Percentiles rank a stretch among this genome's conserved stretches.
Evolutionary conservation across 2,797 vertebrate genomes (phyloP).

Genomic region (Erethizon dorsatum): DNA sequence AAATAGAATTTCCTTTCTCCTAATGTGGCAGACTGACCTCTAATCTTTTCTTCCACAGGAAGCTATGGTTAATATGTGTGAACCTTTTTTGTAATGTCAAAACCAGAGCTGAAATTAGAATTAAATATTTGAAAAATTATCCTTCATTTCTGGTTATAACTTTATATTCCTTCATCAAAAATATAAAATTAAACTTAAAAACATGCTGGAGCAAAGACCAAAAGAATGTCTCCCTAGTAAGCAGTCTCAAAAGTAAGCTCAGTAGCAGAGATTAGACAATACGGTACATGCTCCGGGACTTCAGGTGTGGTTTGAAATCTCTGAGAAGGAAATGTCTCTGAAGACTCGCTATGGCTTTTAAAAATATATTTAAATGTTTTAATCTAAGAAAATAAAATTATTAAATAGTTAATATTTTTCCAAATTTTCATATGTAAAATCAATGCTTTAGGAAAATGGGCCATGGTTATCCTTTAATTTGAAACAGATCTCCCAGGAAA

Average conservation of each 20-base stretch:
- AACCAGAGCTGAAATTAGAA: conserved; percentile 17
- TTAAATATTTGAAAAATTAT: not conserved
- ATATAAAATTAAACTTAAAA: not conserved
- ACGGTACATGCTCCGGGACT: not conserved
- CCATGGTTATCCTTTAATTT: not conserved
- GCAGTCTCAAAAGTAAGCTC: not conserved
- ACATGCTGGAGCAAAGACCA: not conserved
- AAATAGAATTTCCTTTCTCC: conserved; percentile 1
- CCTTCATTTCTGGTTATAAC: not conserved
- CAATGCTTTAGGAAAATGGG: not conserved
- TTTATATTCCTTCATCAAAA: not conserved
- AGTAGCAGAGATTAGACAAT: not conserved
- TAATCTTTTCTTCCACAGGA: not conserved
- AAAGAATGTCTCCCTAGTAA: not conserved
- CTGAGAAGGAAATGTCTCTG: not conserved
- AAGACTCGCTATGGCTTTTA: not conserved
- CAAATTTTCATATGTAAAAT: not conserved
- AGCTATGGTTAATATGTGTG: not conserved
- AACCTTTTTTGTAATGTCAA: not conserved
- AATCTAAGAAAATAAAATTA: not conserved
- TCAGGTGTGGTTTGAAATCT: not conserved
- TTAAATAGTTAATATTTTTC: not conserved
- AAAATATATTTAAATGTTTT: not conserved
- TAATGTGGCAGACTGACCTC: not conserved
- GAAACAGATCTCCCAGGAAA: not conserved